Evolutionary conservation across 2,888 invertebrate genomes (phyloP).

Genomic region (Chesias legatella): DNA sequence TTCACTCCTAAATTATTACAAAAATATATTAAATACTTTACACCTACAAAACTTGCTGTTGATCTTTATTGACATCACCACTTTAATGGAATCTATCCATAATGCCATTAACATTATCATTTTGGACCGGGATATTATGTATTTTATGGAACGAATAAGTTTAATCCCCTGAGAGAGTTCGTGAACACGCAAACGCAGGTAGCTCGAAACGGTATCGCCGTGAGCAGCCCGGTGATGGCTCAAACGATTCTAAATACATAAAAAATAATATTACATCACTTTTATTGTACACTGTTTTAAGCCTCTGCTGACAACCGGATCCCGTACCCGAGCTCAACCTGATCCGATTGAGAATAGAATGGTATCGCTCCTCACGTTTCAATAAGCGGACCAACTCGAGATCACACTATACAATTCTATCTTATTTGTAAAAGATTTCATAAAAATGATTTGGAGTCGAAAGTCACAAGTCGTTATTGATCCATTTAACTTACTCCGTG

Average conservation of each 20-base stretch:
- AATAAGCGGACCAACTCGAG: no score
- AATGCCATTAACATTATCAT: slow-evolving; percentile 62
- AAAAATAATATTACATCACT: slow-evolving; percentile 19
- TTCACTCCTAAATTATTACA: no score
- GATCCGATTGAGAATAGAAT: slow-evolving; percentile 7
- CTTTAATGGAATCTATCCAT: slow-evolving; percentile 57
- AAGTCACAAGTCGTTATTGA: no score
- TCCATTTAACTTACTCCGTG: no score
- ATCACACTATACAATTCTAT: no score
- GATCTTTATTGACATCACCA: slow-evolving; percentile 59
- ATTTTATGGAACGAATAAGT: slow-evolving; percentile 60
- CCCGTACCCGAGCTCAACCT: slow-evolving; percentile 1
- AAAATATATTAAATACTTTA: no score
- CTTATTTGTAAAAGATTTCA: no score
- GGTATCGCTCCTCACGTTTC: neutral
- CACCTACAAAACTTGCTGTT: slow-evolving; percentile 37
- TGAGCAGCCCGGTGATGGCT: slow-evolving; percentile 23
- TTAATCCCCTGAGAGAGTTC: slow-evolving; percentile 60
- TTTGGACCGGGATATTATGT: slow-evolving; percentile 47
- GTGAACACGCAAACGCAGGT: slow-evolving; percentile 60
- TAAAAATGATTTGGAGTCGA: no score
- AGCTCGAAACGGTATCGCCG: slow-evolving; percentile 35
- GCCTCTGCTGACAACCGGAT: slow-evolving; percentile 14
- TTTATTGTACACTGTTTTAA: slow-evolving; percentile 18
- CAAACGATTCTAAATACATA: slow-evolving; percentile 19